Evolutionary conservation across 30 jellyfish, hydroid and myxozoan genomes (phyloP), one percentile per base, ranked within the genome.

Genomic region (Nemopilema nomurai): DNA sequence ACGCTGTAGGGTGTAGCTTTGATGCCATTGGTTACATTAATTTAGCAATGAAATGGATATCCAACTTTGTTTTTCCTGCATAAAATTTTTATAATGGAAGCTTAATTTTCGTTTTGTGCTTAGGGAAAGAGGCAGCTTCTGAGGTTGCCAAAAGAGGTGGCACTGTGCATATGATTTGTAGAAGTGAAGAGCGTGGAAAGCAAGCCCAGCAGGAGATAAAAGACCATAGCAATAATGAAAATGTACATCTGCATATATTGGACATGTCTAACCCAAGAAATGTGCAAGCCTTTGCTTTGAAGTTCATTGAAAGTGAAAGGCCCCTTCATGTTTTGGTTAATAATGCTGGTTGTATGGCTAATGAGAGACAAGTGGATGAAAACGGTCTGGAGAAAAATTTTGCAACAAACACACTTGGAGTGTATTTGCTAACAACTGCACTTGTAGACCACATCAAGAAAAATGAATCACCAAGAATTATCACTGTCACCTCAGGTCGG

Each of bases 261-360:
- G 97, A 90, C 29, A 74, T 90, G 82, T 90, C 97, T 4, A 64
- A 85, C 21, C 89, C 96, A 50, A 64, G 28, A 21, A 70, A 85
- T 16, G 96, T 90, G 24, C 89, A 75, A 24, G 71, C 69, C 49
- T 90, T 90, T 80, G 96, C 96, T 1, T 22, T 80, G 27, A 53
- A 84, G 28, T 90, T 90, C 63, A 79, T 81, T 4, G 83, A 81
- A 18, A 81, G 66, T 18, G 64, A 80, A 1, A 77, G 64, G 18
- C 90, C 92, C 4, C 80, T 90, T 29, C 92, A 90, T 82, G 97
- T 90, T 8, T 79, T 90, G 19, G 92, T 90, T 8, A 90, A 90
- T 41, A 90, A 90, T 79, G 97, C 97, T 18, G 97, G 97, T 7
- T 79, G 92, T 53, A 84, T 90, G 96, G 90, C 77, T 21, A 84